Base-by-base conservation (phyloP, 2,888 invertebrate genomes). In the Aleiodes alternator region DNA sequence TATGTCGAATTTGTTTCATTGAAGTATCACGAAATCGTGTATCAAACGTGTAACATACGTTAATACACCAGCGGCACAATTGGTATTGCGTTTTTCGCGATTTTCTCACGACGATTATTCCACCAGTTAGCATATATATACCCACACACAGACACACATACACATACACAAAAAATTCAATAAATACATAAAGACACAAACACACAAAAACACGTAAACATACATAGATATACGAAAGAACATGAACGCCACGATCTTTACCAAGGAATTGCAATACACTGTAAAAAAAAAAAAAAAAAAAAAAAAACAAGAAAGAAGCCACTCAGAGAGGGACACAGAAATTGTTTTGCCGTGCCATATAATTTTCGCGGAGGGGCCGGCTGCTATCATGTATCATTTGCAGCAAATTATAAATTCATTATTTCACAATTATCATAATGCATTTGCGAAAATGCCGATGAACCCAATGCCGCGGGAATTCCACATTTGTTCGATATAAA, bases 331-430 rank as follows among this genome's bases (percentile, higher is more conserved):
- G 82, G 77, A 81, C 78, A 80, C 82, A 85, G 83, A 85, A 85
- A 86, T 84, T 82, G 82, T 86, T 85, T 81, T 78, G 83, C 84
- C 82, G 84, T 80, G 85, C 86, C 84, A 82, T 87, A 82, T 88
- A 88, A 88, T 88, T 87, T 88, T 78, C 84, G 82, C 76, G 78
- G 79, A 79, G 81, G 81, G 80, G 86, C 83, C 84, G 84, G 84
- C 80, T 76, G 78, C 83, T 84, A 87, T 86, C 87, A 85, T 85
- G 86, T 87, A 87, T 87, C 87, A 88, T 88, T 88, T 87, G 84
- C 82, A 75, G 80, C 83, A 85, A 88, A 88, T 88, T 88, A 87
- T 88, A 88, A 88, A 88, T 88, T 88, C 88, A 87, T 88, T 87
- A 88, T 88, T 87, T 86, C 85, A 86, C 86, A 87, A 88, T 88